Conservation (phyloP, 2,888 invertebrate species). For the Drosophila lutescens region DNA sequence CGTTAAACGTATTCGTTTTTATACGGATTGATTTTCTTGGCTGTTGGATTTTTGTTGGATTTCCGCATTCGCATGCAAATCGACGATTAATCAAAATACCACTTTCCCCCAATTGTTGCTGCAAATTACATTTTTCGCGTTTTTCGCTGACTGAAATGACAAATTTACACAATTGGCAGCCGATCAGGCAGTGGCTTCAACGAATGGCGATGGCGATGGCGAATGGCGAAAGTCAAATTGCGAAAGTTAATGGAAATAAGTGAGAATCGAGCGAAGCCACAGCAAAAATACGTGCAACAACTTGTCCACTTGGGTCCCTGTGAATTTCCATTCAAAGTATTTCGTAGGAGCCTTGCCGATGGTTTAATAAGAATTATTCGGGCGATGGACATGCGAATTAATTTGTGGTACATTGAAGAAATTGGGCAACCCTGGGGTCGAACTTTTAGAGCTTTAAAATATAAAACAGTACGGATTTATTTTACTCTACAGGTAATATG, state of each 20-base stretch:
- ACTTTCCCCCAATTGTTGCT: conserved; percentile 56
- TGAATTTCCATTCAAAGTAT: background rate
- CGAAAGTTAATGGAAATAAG: conserved; percentile 44
- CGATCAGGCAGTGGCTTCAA: conserved; percentile 22
- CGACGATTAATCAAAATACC: conserved; percentile 60
- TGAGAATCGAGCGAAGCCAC: conserved; percentile 33
- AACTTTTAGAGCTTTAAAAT: too few species aligned
- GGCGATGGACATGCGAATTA: background rate
- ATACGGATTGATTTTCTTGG: conserved; percentile 19
- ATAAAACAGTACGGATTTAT: too few species aligned
- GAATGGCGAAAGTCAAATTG: conserved; percentile 16
- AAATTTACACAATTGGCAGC: conserved; percentile 50
- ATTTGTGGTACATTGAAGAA: background rate
- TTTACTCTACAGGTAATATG: too few species aligned
- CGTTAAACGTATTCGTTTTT: conserved; percentile 12
- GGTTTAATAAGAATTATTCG: background rate
- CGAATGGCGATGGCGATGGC: background rate
- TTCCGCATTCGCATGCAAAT: conserved; percentile 53
- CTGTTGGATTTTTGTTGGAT: conserved; percentile 7
- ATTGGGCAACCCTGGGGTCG: too few species aligned
- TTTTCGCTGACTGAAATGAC: conserved; percentile 51
- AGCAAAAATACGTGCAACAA: conserved; percentile 24
- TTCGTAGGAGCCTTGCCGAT: background rate
- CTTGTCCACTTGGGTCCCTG: conserved; percentile 5
- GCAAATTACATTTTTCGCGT: conserved; percentile 52